Percentiles rank a stretch among this genome's conserved stretches.
These are phyloP conservation scores for Bombus huntii DNA, from an alignment of 1,140 invertebrate species.

Conservation along the genomic window DNA sequence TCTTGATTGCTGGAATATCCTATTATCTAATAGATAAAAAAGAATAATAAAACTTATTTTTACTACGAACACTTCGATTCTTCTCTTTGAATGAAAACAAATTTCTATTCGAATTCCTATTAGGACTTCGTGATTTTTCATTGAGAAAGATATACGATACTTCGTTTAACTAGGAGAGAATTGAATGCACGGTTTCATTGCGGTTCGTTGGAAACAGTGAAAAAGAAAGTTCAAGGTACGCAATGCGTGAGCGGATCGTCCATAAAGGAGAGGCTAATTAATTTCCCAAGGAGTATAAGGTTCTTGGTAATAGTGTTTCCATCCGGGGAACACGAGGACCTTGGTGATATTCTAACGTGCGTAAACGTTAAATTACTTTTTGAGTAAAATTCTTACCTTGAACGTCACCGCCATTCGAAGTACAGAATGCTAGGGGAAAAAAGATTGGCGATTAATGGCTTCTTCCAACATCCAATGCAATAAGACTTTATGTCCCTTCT, in stretches of 20 bases:
- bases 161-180: not conserved
- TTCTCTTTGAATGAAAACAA: not conserved
- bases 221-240: not conserved
- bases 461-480: too few species aligned
- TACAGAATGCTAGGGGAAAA: too few species aligned
- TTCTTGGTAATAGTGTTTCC: not conserved
- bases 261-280: constrained; percentile 17
- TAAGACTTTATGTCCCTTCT: not conserved
- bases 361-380: constrained; percentile 13
- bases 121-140: not conserved
- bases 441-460: constrained; percentile 8
- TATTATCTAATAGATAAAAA: too few species aligned
- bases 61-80: not conserved
- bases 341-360: constrained; percentile 9
- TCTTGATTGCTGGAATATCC: too few species aligned
- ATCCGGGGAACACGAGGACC: not conserved
- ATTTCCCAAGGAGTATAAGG: constrained; percentile 20
- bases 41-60: too few species aligned
- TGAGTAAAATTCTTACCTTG: not conserved
- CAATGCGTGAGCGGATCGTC: not conserved
- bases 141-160: not conserved
- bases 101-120: not conserved
- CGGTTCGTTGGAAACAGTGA: too few species aligned
- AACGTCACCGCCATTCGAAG: constrained; percentile 1
- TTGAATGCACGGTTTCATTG: not conserved